Evolutionary conservation across 2,888 invertebrate species (phyloP).

Genomic region (Ichneumoninae sp.): DNA sequence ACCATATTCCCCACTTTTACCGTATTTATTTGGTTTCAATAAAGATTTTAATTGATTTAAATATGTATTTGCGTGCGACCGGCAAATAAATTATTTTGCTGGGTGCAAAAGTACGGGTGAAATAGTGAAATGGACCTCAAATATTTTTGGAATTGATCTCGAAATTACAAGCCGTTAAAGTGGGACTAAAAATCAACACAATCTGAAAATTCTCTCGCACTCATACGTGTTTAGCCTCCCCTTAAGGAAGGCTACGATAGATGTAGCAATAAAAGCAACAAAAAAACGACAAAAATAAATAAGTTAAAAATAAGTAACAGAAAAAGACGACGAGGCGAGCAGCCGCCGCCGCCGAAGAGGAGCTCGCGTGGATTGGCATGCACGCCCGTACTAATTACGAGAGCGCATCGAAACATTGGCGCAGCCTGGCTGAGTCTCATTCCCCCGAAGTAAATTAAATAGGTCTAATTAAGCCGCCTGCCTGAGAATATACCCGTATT

Average conservation of each 20-base stretch:
- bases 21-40: too few relatives aligned
- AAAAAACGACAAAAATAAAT: constrained; percentile 23
- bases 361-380: constrained; percentile 73
- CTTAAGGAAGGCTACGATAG: not conserved
- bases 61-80: too few relatives aligned
- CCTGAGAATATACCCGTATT: constrained; percentile 78
- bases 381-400: constrained; percentile 81
- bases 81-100: too few relatives aligned
- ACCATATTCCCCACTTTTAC: too few relatives aligned
- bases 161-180: too few relatives aligned
- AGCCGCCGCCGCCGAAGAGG: constrained; percentile 56
- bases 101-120: too few relatives aligned
- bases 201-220: too few relatives aligned
- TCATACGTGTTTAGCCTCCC: too few relatives aligned
- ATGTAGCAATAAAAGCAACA: not conserved
- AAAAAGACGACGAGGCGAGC: constrained; percentile 36
- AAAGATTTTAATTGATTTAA: too few relatives aligned
- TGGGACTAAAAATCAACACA: too few relatives aligned
- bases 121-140: too few relatives aligned
- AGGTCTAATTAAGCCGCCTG: constrained; percentile 80
- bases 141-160: too few relatives aligned
- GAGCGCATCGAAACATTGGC: constrained; percentile 60
- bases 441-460: constrained; percentile 79
- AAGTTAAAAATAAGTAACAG: constrained; percentile 70
- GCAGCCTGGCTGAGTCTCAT: constrained; percentile 32